Percentiles rank a stretch among this genome's conserved stretches.
These are phyloP conservation scores for Penelope pileata DNA, from an alignment of 2,113 vertebrate genomes.

Conservation along the genomic window DNA sequence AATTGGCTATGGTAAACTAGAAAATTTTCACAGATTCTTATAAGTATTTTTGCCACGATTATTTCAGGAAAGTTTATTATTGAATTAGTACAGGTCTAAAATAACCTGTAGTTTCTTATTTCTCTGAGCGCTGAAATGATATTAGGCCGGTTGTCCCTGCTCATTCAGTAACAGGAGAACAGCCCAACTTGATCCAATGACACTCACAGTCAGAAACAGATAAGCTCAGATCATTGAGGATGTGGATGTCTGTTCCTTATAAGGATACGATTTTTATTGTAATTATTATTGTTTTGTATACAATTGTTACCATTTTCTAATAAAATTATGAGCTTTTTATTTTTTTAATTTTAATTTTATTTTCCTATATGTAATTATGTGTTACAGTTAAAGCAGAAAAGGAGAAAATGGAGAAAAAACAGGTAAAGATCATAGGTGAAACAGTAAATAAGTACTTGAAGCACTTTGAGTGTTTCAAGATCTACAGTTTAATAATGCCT, in stretches of 20 bases:
- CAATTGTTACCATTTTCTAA: background rate
- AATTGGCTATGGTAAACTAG: background rate
- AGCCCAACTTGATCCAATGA: background rate
- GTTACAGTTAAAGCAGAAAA: background rate
- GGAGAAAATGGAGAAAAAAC: background rate
- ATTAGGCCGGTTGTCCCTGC: background rate
- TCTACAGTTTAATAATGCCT: background rate
- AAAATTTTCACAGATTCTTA: background rate
- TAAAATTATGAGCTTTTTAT: background rate
- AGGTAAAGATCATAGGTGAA: background rate
- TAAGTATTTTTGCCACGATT: background rate
- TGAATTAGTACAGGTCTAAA: background rate
- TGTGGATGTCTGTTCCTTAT: background rate
- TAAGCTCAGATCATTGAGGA: background rate
- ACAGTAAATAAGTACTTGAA: background rate
- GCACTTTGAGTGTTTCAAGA: background rate
- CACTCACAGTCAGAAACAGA: background rate
- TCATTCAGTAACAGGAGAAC: background rate
- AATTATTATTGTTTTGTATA: background rate
- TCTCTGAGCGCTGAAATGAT: background rate
- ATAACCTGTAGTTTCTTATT: background rate
- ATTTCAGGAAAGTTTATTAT: background rate
- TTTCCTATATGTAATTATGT: background rate
- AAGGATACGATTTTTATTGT: background rate
- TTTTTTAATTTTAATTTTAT: background rate